A percentile compares a stretch with the other conserved stretches of the same genome.
phyloP scores from a whole-genome alignment of 2,888 invertebrate genomes.

The Itoplectis maculator region DNA sequence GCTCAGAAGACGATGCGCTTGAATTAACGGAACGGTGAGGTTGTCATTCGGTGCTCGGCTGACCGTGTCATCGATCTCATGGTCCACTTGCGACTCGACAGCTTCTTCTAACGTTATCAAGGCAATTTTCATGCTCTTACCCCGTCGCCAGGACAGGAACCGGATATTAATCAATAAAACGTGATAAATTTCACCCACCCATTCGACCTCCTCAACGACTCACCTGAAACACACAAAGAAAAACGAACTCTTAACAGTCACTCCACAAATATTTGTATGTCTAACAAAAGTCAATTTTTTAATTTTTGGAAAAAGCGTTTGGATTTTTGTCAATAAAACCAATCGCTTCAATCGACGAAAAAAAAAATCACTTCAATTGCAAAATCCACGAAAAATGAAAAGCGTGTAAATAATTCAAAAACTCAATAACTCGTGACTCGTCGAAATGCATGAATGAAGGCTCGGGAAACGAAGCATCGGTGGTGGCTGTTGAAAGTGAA shows the following conservation, averaged over 20 bases:
- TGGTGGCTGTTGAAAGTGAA: conserved; percentile 25
- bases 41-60: too few relatives aligned
- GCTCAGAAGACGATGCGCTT: too few relatives aligned
- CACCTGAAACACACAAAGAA: conserved; percentile 9
- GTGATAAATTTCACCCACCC: not conserved
- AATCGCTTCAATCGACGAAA: too few relatives aligned
- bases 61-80: too few relatives aligned
- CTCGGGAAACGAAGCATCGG: not conserved
- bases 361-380: not conserved
- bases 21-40: too few relatives aligned
- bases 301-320: too few relatives aligned
- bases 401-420: not conserved
- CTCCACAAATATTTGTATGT: not conserved
- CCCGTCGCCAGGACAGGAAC: not conserved
- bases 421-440: not conserved
- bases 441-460: not conserved
- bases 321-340: too few relatives aligned
- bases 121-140: not conserved
- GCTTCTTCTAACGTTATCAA: not conserved
- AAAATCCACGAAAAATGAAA: not conserved
- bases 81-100: too few relatives aligned
- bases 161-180: not conserved
- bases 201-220: not conserved
- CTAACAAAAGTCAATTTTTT: not conserved
- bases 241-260: not conserved